Evolutionary conservation across 2,113 vertebrate genomes (phyloP), one percentile per base, ranked within the genome.

Genomic region (Entosphenus tridentatus): DNA sequence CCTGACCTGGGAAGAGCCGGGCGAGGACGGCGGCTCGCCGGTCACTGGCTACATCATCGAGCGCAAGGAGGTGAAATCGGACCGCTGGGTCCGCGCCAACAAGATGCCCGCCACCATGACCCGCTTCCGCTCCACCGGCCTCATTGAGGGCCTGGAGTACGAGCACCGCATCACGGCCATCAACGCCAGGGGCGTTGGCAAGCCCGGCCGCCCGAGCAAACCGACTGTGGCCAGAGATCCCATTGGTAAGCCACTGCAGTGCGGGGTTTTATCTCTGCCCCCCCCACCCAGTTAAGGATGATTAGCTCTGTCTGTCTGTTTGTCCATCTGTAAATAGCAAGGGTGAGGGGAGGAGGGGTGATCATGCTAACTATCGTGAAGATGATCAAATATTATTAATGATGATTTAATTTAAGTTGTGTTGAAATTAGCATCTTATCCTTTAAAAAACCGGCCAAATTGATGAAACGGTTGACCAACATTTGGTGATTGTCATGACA

Each of bases 31-130:
- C 70, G 88, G 89, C 73, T 85, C 91, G 71, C 85, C 87, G 71
- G 83, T 98, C 71, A 83, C 86, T 68, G 92, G 93, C 69, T 98
- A 98, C 65, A 87, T 98, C 70, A 83, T 98, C 73, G 93, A 98
- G 74, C 90, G 92, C 72, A 98, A 96, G 77, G 93, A 98, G 80
- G 82, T 96, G 71, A 82, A 87, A 81, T 82, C 92, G 73, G 93
- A 96, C 54, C 80, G 89, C 73, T 98, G 93, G 93, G 83, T 96
- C 68, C 87, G 89, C 71, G 86, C 83, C 57, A 98, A 98, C 76
- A 98, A 89, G 82, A 84, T 96, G 58, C 84, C 89, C n/a, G 79
- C 96, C 68, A 98, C 93, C 12, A 98, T 96, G 92, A 95, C 89
- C 71, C 86, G 90, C 70, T 98, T 96, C 71, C 85, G 93, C 70